Evolutionary conservation across 1,140 invertebrate genomes (phyloP).

Genomic region (Brachionus sp.): DNA sequence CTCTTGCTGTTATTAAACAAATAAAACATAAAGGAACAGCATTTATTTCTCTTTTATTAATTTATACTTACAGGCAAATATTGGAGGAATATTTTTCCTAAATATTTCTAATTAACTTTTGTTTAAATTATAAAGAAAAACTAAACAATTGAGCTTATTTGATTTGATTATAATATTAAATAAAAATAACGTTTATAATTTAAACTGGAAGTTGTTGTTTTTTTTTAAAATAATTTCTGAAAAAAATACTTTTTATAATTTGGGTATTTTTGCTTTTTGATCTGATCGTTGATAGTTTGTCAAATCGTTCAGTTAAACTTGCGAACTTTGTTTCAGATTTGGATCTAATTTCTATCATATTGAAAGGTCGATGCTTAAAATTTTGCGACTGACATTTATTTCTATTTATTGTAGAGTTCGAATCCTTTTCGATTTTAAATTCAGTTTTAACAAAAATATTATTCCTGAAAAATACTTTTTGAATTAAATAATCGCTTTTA

Average conservation of each 20-base stretch:
- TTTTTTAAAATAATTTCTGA: not conserved
- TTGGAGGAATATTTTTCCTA: not conserved
- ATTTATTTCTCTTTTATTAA: not conserved
- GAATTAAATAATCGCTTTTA: conserved; percentile 8
- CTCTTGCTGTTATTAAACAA: not conserved
- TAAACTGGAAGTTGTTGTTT: not conserved
- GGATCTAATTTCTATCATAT: not conserved
- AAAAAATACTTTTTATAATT: not conserved
- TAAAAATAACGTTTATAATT: not conserved
- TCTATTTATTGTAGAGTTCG: not conserved
- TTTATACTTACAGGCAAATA: not conserved
- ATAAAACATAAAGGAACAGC: not conserved
- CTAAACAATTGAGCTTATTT: not conserved
- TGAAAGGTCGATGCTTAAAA: not conserved
- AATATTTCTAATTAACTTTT: not conserved
- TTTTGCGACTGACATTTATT: not conserved
- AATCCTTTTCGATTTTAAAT: not conserved
- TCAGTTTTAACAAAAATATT: not conserved
- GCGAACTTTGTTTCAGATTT: not conserved
- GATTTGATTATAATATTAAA: not conserved
- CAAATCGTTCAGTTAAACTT: not conserved
- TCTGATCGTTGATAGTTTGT: not conserved
- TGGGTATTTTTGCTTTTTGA: not conserved
- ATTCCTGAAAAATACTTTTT: not conserved
- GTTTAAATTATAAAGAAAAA: not conserved